phyloP scores from a whole-genome alignment of 2,113 vertebrate genomes.

The Phalacrocorax carbo region DNA sequence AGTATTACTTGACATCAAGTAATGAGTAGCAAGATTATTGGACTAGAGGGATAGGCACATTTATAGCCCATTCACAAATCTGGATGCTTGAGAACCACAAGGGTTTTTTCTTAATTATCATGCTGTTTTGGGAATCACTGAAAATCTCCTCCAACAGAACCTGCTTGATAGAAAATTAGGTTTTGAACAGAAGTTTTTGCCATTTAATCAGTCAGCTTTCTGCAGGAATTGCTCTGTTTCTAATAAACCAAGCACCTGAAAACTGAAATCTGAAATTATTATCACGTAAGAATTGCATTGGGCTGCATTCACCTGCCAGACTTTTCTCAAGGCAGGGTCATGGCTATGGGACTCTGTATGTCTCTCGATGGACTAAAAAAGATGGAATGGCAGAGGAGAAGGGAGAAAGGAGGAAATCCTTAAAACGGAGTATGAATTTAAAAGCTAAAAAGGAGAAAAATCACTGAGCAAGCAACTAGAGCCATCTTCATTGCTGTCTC shows the following conservation, averaged over 20 bases:
- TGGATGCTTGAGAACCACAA: neutral
- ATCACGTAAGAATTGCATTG: rapidly evolving
- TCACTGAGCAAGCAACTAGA: neutral
- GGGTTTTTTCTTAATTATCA: neutral
- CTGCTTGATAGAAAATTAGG: neutral
- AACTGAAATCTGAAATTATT: neutral
- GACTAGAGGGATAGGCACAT: neutral
- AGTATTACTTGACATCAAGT: neutral
- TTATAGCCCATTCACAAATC: neutral
- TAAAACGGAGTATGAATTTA: neutral
- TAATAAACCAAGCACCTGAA: neutral
- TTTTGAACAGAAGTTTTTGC: neutral
- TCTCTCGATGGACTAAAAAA: neutral
- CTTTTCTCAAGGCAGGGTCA: neutral
- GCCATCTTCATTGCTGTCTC: neutral
- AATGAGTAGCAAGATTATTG: neutral
- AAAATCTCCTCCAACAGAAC: neutral
- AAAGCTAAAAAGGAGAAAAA: neutral
- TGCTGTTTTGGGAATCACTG: neutral
- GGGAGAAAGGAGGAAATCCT: neutral
- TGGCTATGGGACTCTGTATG: neutral
- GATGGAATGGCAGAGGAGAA: neutral
- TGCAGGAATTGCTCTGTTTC: neutral
- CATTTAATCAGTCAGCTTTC: neutral
- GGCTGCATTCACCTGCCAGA: neutral